Evolutionary conservation across 2,888 invertebrate species (phyloP), one percentile per base, ranked within the genome.

Genomic region (Chrysopilus asiliformis): DNA sequence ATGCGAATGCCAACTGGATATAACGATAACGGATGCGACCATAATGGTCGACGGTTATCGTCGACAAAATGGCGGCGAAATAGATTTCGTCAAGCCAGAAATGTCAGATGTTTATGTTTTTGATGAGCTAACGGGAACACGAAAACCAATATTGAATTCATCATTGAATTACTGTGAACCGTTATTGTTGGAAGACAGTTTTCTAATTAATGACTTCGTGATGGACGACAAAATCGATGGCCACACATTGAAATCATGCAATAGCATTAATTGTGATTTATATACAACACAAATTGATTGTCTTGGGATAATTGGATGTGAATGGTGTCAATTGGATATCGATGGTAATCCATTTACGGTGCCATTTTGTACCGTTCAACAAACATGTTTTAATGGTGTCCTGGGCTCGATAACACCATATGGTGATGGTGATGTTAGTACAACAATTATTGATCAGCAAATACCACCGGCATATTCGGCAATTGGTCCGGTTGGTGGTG

Each of bases 401-500:
- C 67, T 86, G 10, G 86, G 87, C 3, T 80, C 84, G 1, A 68
- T 74, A 8, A 80, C 85, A 17, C 89, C 90, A 0, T 89, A 87
- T 49, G 60, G 59, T 1, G 59, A 61, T 25, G 45, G 54, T 19
- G 59, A 60, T 32, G 39, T 59, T 32, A 49, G 57, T 13, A 51
- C 56, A 2, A 51, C 55, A 3, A 56, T 61, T 15, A 53, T 57
- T 28, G 60, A 66, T 39, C 50, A 58, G 29, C 56, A 60, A 27
- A 56, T 60, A 22, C 62, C 63, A 16, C 70, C 71, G 4, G 45
- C 49, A 2, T 76, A 76, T 57, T 76, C 85, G 0, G 82, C 87
- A 0, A 79, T 90, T 19, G 87, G 89, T 1, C 85, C 89, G 1
- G 81, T 90, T 27, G 80, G 84, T 8, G 90, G 87, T 5, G 85